Evolutionary conservation across 2,888 invertebrate genomes (phyloP).

Genomic region (Rhodophaea formosa): DNA sequence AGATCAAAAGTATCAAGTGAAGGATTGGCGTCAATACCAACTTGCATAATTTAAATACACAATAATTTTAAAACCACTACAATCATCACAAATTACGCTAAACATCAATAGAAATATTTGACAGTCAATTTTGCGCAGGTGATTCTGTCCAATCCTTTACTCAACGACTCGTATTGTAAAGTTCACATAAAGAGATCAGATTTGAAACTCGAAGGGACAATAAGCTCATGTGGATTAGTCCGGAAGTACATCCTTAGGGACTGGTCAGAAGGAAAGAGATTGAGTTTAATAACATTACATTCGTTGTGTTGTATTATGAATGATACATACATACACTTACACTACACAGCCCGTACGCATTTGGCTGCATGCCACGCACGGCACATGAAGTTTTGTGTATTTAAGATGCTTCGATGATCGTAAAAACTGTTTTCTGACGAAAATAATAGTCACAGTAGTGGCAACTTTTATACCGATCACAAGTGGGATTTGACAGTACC

Average conservation of each 20-base stretch:
- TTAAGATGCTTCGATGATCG: too few species aligned
- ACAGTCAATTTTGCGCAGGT: constrained; percentile 30
- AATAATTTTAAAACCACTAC: constrained; percentile 33
- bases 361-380: too few species aligned
- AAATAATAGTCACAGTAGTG: too few species aligned
- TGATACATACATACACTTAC: too few species aligned
- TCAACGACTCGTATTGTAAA: constrained; percentile 62
- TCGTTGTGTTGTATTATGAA: too few species aligned
- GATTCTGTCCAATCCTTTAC: constrained; percentile 60
- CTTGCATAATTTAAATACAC: constrained; percentile 34
- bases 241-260: constrained; percentile 32
- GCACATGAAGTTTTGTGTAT: too few species aligned
- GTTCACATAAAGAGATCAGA: constrained; percentile 75
- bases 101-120: constrained; percentile 36
- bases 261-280: too few species aligned
- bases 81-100: constrained; percentile 30
- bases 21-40: constrained; percentile 54
- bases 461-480: too few species aligned
- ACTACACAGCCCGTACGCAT: too few species aligned
- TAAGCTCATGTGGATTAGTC: constrained; percentile 55
- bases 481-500: too few species aligned
- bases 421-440: too few species aligned
- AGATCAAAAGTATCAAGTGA: constrained; percentile 63
- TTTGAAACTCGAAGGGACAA: constrained; percentile 57
- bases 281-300: too few species aligned